phyloP scores from a whole-genome alignment of 1,140 invertebrate genomes.

The Stegodyphus mimosarum region DNA sequence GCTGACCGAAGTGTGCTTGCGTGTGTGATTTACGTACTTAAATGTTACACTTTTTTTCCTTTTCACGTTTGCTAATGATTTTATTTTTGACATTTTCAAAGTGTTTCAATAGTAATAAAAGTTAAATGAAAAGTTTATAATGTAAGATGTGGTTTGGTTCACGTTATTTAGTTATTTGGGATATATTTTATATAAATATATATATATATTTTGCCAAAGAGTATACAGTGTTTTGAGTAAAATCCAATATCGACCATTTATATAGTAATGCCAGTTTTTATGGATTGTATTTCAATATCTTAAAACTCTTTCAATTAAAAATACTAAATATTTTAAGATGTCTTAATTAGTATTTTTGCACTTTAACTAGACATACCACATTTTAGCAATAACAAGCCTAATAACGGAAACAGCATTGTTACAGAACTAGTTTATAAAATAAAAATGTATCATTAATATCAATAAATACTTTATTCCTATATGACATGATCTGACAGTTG shows the following conservation, averaged over 20 bases:
- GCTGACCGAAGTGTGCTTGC: slow-evolving; percentile 4
- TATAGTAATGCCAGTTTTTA: slow-evolving; percentile 62
- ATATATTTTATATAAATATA: slow-evolving; percentile 62
- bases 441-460: slow-evolving; percentile 58
- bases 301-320: slow-evolving; percentile 60
- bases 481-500: slow-evolving; percentile 53
- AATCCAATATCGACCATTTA: slow-evolving; percentile 61
- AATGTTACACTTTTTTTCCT: slow-evolving; percentile 51
- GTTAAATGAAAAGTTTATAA: slow-evolving; percentile 59
- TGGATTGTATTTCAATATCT: slow-evolving; percentile 61
- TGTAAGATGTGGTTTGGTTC: slow-evolving; percentile 58
- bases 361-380: slow-evolving; percentile 61
- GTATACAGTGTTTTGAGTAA: slow-evolving; percentile 62
- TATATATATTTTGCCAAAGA: slow-evolving; percentile 62
- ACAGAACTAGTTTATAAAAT: slow-evolving; percentile 60
- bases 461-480: slow-evolving; percentile 62
- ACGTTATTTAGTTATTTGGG: slow-evolving; percentile 62
- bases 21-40: slow-evolving; percentile 61
- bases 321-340: slow-evolving; percentile 61
- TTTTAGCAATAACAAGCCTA: slow-evolving; percentile 61
- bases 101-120: slow-evolving; percentile 60
- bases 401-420: slow-evolving; percentile 59
- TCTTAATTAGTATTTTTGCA: slow-evolving; percentile 62
- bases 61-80: slow-evolving; percentile 52
- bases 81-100: slow-evolving; percentile 61